phyloP scores from a whole-genome alignment of 2,797 vertebrate genomes.

The Podarcis siculus region DNA sequence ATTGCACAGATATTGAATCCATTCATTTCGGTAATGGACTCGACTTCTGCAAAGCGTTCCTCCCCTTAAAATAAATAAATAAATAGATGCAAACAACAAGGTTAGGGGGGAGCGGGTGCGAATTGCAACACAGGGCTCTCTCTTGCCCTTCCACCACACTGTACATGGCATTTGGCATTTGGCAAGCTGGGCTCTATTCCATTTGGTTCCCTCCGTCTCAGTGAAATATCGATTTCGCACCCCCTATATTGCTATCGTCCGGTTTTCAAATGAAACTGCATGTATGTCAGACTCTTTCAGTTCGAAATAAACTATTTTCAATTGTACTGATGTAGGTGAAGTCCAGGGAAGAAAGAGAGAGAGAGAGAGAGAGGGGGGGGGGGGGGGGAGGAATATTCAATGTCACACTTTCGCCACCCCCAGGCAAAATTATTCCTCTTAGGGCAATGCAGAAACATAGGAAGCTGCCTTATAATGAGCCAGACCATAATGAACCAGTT shows the following conservation, averaged over 20 bases:
- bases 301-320: slow-evolving; percentile 62
- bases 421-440: neutral
- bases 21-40: slow-evolving; percentile 90
- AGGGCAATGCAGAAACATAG: no score
- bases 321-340: slow-evolving; percentile 39
- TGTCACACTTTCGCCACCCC: neutral
- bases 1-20: slow-evolving; percentile 92
- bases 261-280: slow-evolving; percentile 63
- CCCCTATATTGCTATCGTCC: slow-evolving; percentile 47
- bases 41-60: slow-evolving; percentile 76
- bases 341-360: neutral
- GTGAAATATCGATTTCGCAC: slow-evolving; percentile 67
- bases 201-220: slow-evolving; percentile 44
- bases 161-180: slow-evolving; percentile 43
- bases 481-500: no score
- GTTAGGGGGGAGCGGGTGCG: neutral
- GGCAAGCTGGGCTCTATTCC: slow-evolving; percentile 47
- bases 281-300: slow-evolving; percentile 53
- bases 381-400: neutral
- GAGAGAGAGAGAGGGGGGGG: fast-evolving
- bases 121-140: neutral
- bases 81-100: slow-evolving; percentile 27
- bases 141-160: neutral
- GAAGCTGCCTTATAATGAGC: no score
- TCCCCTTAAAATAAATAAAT: slow-evolving; percentile 65